Conservation (phyloP, 2,797 vertebrate genomes). For the Lindbergichthys nudifrons region DNA sequence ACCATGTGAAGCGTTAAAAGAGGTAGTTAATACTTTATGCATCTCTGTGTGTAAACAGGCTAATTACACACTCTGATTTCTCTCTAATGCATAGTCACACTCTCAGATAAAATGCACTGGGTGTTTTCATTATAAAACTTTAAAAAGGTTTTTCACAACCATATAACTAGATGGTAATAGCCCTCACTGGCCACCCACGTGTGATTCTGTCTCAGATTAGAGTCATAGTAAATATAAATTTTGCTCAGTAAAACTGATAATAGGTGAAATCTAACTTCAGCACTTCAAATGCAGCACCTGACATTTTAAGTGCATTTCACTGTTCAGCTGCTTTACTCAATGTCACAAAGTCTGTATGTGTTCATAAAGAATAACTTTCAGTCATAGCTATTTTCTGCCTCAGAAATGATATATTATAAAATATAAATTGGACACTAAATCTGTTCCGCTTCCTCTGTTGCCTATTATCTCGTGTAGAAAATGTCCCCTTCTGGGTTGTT, state of each 20-base stretch:
- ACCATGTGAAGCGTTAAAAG: not conserved
- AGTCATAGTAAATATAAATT: not conserved
- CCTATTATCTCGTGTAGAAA: not conserved
- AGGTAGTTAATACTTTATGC: not conserved
- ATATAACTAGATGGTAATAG: not conserved
- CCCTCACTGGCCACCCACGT: not conserved
- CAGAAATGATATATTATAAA: not conserved
- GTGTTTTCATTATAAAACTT: not conserved
- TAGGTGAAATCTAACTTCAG: not conserved
- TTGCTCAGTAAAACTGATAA: not conserved
- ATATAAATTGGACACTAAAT: not conserved
- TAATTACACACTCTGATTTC: not conserved
- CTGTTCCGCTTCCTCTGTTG: not conserved
- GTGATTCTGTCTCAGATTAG: not conserved
- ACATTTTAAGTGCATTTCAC: not conserved
- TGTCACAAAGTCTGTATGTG: not conserved
- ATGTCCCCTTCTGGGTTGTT: slow-evolving; percentile 3
- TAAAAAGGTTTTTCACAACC: not conserved
- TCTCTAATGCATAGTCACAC: not conserved
- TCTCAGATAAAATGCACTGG: not conserved
- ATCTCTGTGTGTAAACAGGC: not conserved
- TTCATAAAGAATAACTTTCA: not conserved
- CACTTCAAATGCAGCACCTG: not conserved
- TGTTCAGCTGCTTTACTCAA: not conserved
- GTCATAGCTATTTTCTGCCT: not conserved